Conservation (phyloP, 2,888 invertebrate genomes). For the Clivina fossor region DNA sequence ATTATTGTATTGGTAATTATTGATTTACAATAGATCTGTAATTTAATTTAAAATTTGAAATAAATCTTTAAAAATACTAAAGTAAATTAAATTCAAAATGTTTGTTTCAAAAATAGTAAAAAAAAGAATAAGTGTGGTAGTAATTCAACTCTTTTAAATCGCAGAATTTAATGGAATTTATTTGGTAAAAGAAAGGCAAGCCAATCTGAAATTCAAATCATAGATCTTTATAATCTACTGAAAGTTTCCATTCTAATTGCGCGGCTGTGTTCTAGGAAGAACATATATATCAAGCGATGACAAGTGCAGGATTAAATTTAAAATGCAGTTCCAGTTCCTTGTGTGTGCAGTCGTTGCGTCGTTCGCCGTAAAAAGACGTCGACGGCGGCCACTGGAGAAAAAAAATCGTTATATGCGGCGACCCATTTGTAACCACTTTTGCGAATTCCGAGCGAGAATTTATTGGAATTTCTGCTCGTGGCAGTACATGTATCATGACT, state of each 20-base stretch:
- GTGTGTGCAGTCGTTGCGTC: constrained; percentile 5
- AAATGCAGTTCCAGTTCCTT: constrained; percentile 27
- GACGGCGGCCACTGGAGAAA: too few species aligned
- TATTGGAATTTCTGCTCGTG: constrained; percentile 32
- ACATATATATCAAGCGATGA: constrained; percentile 28
- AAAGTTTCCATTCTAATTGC: constrained; percentile 21
- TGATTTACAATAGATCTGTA: too few species aligned
- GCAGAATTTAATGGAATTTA: constrained; percentile 16
- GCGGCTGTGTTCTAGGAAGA: constrained; percentile 4
- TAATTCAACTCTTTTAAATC: too few species aligned
- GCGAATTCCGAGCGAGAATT: constrained; percentile 25
- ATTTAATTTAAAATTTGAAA: too few species aligned
- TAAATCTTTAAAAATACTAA: too few species aligned
- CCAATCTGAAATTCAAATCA: constrained; percentile 21
- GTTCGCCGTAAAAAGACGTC: constrained; percentile 12
- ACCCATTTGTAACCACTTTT: constrained; percentile 30
- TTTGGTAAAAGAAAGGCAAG: constrained; percentile 10
- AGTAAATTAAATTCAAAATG: too few species aligned
- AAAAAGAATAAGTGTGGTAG: too few species aligned
- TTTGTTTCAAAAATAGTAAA: too few species aligned
- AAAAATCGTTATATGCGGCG: constrained; percentile 22
- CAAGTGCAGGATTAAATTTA: constrained; percentile 23
- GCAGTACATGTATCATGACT: constrained; percentile 32
- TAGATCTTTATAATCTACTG: constrained; percentile 1
- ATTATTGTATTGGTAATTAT: too few species aligned